Evolutionary conservation across 1,140 invertebrate species (phyloP).

Genomic region (Octopus sinensis): DNA sequence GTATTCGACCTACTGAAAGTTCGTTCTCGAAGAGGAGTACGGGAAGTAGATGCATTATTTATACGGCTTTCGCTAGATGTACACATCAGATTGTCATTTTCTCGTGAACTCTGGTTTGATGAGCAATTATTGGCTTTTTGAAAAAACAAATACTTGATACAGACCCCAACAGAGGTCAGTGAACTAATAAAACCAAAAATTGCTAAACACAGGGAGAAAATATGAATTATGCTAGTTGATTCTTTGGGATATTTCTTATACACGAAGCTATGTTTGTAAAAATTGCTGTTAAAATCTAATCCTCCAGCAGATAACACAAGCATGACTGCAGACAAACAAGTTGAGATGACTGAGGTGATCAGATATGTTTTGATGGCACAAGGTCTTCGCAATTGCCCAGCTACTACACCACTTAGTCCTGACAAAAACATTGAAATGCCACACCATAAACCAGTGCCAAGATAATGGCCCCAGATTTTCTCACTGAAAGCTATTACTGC

Average conservation of each 20-base stretch:
- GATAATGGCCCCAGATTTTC: constrained; percentile 27
- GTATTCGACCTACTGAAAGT: not conserved
- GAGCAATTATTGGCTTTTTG: not conserved
- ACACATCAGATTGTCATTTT: not conserved
- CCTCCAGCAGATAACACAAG: constrained; percentile 26
- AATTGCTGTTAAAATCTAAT: constrained; percentile 24
- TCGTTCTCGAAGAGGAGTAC: not conserved
- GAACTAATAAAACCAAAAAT: constrained; percentile 2
- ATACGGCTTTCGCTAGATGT: not conserved
- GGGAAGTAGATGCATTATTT: not conserved
- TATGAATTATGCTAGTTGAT: constrained; percentile 13
- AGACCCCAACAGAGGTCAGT: not conserved
- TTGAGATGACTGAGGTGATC: constrained; percentile 12
- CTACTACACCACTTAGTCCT: constrained; percentile 22
- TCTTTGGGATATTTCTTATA: constrained; percentile 14
- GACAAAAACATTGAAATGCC: constrained; percentile 24
- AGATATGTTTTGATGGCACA: constrained; percentile 23
- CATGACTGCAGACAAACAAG: constrained; percentile 22
- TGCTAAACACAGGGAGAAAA: constrained; percentile 16
- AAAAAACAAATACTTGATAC: constrained; percentile 8
- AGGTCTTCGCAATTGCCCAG: constrained; percentile 15
- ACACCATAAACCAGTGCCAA: constrained; percentile 28
- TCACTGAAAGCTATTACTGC: constrained; percentile 22
- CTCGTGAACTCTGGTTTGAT: not conserved
- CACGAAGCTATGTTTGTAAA: constrained; percentile 20